Evolutionary conservation across 53 echinoderm and acorn worm genomes (phyloP), one percentile per base, ranked within the genome.

Genomic region (Hippasteria phrygiana): DNA sequence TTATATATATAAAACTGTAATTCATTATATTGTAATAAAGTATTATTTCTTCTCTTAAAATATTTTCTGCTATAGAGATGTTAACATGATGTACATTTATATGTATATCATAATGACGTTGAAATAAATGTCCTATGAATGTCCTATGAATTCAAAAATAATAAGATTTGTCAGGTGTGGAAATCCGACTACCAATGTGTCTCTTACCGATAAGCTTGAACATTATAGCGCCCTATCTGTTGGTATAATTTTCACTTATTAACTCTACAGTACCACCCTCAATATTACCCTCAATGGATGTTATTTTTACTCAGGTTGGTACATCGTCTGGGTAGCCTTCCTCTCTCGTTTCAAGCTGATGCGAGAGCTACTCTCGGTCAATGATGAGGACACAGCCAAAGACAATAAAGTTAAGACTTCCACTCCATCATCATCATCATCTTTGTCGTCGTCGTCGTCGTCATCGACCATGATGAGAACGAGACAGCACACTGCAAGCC

Each of bases 321-420:
- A 95, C 77, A 93, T 97, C 12, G 93, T 97, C 18, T 97, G 97
- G 97, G 95, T 95, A 10, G 93, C 93, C 11, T 97, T 97, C 87
- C 92, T 97, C 0, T 97, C 97, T 26, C 83, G 95, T 40, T 97
- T 97, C 89, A 97, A 97, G 71, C 88, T 97, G 34, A 93, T 97
- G 92, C 73, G 97, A 26, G 97, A 97, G 72, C 92, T 97, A 4
- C 74, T 97, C 13, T 94, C 94, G 0, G 84, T 87, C 48, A 87
- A 74, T 26, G 96, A 96, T 56, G 91, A 86, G 9, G 85, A 78
- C 24, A 13, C 43, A 16, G 13, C 78, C 37, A 88, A 90, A 54
- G 43, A 43, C 35, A 64, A 45, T 22, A 46, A 88, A 1, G 10
- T 5, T 20, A 48, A 48, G 75, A 46, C 24, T 17, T 62, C 41